A percentile compares a stretch with the other conserved stretches of the same genome.
Conservation (phyloP, 1,140 invertebrate species). For the Apis cerana region DNA sequence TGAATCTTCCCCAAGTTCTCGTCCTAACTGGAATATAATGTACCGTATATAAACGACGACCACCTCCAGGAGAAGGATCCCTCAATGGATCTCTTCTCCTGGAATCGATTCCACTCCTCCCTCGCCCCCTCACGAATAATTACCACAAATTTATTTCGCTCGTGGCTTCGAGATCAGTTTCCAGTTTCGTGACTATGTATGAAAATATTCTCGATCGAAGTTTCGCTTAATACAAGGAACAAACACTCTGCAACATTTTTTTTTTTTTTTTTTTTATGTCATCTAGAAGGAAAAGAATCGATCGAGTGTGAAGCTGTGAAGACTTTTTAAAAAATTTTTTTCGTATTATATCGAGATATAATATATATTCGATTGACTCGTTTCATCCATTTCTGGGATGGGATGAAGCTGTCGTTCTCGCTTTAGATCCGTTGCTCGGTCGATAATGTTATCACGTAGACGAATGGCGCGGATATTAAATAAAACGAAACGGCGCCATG, state of each 20-base stretch:
- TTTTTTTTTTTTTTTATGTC: neutral
- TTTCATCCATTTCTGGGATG: neutral
- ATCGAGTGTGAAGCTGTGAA: neutral
- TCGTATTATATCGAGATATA: too few species aligned
- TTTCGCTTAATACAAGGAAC: constrained; percentile 42
- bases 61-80: neutral
- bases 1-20: constrained; percentile 50
- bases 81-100: neutral
- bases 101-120: constrained; percentile 19
- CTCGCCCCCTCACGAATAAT: constrained; percentile 35
- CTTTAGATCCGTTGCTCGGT: neutral
- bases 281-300: neutral
- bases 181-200: neutral
- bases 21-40: constrained; percentile 34
- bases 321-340: neutral
- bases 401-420: too few species aligned
- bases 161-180: neutral
- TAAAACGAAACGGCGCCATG: neutral
- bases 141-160: constrained; percentile 4
- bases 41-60: constrained; percentile 33
- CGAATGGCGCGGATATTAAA: constrained; percentile 1
- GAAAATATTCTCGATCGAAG: constrained; percentile 21
- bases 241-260: constrained; percentile 5
- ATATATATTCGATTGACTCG: neutral
- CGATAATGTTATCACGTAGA: neutral